Conservation (phyloP, 2,797 vertebrate species). For the Syngnathus acus region DNA sequence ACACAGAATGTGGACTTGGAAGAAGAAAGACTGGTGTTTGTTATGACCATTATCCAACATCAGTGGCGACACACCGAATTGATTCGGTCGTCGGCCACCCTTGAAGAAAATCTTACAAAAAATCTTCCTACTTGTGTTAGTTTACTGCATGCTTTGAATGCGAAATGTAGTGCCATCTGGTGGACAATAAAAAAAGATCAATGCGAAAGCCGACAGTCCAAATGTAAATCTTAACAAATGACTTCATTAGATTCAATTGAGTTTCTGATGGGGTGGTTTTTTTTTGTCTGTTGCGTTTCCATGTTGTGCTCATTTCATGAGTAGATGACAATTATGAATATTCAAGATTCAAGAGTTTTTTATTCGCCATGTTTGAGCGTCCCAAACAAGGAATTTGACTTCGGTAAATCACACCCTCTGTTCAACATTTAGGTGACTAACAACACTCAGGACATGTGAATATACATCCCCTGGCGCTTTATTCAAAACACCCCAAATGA, state of each 20-base stretch:
- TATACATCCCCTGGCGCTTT: not conserved
- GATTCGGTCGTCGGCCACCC: not conserved
- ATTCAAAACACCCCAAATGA: not conserved
- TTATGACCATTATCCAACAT: not conserved
- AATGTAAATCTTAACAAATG: not conserved
- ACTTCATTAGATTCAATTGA: not conserved
- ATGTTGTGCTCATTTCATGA: not conserved
- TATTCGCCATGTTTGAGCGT: no score
- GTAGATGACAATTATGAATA: not conserved
- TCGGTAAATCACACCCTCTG: no score
- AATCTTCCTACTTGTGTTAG: no score
- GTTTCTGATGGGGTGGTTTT: not conserved
- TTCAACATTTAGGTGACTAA: no score
- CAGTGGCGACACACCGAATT: not conserved
- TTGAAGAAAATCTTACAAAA: not conserved
- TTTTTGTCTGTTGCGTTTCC: not conserved
- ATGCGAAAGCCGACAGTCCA: not conserved
- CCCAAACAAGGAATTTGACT: no score
- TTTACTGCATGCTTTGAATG: not conserved
- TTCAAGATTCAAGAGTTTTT: no score
- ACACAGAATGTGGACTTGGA: not conserved
- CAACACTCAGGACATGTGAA: no score
- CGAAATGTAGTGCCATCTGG: not conserved
- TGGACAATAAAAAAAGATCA: not conserved
- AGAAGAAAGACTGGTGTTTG: not conserved